A percentile compares a stretch with the other conserved stretches of the same genome.
Evolutionary conservation across 2,797 vertebrate species (phyloP).

Genomic region (Eospalax fontanierii): DNA sequence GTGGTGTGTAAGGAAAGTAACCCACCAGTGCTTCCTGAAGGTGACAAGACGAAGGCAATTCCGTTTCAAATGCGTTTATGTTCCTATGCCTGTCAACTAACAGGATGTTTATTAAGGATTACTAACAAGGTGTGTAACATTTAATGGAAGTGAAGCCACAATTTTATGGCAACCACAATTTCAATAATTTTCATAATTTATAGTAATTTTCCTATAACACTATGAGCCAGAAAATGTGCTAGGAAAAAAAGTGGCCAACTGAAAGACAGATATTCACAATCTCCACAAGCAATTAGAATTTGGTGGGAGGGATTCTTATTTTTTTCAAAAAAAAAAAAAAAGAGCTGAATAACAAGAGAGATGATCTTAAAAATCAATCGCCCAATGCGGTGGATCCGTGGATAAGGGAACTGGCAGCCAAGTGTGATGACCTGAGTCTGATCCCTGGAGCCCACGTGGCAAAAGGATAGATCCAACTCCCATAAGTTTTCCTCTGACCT

Average conservation of each 20-base stretch:
- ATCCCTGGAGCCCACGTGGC: neutral
- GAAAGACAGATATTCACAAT: slow-evolving; percentile 20
- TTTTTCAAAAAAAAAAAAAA: slow-evolving; percentile 25
- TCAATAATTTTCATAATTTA: slow-evolving; percentile 45
- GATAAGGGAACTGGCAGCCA: neutral
- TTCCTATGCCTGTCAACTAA: neutral
- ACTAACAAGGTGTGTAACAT: slow-evolving; percentile 6
- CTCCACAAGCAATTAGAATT: neutral
- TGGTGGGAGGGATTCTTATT: neutral
- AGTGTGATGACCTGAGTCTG: neutral
- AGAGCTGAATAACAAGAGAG: neutral
- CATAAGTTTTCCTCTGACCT: neutral
- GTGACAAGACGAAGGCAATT: neutral
- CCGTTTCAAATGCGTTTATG: too few species aligned
- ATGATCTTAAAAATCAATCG: neutral
- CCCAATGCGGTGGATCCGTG: neutral
- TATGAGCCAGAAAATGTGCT: neutral
- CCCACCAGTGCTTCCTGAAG: neutral
- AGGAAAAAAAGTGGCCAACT: neutral
- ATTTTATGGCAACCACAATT: slow-evolving; percentile 20
- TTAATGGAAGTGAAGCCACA: slow-evolving; percentile 1
- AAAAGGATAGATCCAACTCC: neutral
- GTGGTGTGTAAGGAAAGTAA: neutral
- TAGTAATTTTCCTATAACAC: too few species aligned
- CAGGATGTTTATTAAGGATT: neutral